A percentile compares a stretch with the other conserved stretches of the same genome.
Evolutionary conservation across 2,888 invertebrate species (phyloP).

Genomic region (Tiliacea aurago): DNA sequence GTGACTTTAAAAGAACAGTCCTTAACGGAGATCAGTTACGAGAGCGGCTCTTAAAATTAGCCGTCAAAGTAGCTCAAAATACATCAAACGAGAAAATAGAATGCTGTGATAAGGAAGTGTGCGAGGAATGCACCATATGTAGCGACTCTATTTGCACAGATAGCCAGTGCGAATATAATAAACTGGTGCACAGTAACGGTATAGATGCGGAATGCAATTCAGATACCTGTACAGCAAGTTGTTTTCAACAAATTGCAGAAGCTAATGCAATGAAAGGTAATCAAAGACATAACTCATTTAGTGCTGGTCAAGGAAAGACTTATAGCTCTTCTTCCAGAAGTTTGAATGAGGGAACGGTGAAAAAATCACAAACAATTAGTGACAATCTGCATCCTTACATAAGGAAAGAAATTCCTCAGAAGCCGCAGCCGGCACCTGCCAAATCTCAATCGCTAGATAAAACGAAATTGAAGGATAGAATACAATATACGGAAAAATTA

Average conservation of each 20-base stretch:
- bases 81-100: conserved; percentile 87
- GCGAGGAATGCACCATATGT: conserved; percentile 89
- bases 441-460: conserved; percentile 79
- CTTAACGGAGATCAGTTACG: conserved; percentile 92
- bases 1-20: conserved; percentile 86
- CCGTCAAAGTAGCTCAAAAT: conserved; percentile 87
- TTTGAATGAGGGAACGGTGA: conserved; percentile 81
- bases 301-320: conserved; percentile 85
- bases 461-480: conserved; percentile 84
- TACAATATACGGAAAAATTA: conserved; percentile 88
- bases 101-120: conserved; percentile 89
- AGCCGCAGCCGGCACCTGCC: conserved; percentile 69
- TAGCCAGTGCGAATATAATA: conserved; percentile 88
- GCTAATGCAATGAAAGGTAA: conserved; percentile 77
- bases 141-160: conserved; percentile 89
- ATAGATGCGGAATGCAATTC: conserved; percentile 85
- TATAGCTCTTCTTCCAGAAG: conserved; percentile 77
- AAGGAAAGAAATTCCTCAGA: conserved; percentile 86
- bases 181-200: conserved; percentile 86
- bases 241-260: conserved; percentile 84
- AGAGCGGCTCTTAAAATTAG: conserved; percentile 92
- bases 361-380: conserved; percentile 86
- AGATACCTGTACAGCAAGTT: conserved; percentile 85
- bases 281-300: conserved; percentile 88
- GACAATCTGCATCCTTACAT: conserved; percentile 89